phyloP scores from a whole-genome alignment of 2,888 invertebrate genomes.

The Orchesella flavescens region DNA sequence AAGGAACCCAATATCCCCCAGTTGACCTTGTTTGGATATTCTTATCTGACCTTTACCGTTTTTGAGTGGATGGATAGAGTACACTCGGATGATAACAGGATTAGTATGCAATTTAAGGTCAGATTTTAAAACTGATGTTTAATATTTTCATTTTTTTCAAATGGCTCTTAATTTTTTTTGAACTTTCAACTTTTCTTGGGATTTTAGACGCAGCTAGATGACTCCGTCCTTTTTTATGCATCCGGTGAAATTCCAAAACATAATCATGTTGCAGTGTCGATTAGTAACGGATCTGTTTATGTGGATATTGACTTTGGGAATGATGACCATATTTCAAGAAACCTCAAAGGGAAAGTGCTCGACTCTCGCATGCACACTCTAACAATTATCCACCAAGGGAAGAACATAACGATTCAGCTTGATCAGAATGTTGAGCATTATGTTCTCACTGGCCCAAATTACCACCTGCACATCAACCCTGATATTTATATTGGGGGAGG shows the following conservation, averaged over 20 bases:
- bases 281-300: slow-evolving; percentile 87
- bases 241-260: slow-evolving; percentile 92
- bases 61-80: slow-evolving; percentile 81
- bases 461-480: slow-evolving; percentile 90
- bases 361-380: slow-evolving; percentile 91
- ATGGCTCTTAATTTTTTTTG: not conserved
- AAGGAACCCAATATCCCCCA: slow-evolving; percentile 94
- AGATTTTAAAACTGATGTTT: slow-evolving; percentile 45
- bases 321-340: slow-evolving; percentile 71
- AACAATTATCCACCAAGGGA: slow-evolving; percentile 87
- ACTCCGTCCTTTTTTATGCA: slow-evolving; percentile 93
- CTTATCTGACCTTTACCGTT: slow-evolving; percentile 92
- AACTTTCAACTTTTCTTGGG: slow-evolving; percentile 34
- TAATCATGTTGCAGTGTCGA: slow-evolving; percentile 91
- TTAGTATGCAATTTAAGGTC: slow-evolving; percentile 91
- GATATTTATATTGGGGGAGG: slow-evolving; percentile 95
- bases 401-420: slow-evolving; percentile 83
- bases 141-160: not conserved
- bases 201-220: slow-evolving; percentile 88
- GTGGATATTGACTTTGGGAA: slow-evolving; percentile 92
- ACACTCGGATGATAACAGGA: slow-evolving; percentile 88
- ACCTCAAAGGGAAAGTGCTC: slow-evolving; percentile 77
- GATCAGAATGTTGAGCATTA: slow-evolving; percentile 80
- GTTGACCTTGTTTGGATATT: slow-evolving; percentile 90
- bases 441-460: slow-evolving; percentile 82